Conservation (phyloP, 92 coral and sea anemone species). For the Porites lobata region DNA sequence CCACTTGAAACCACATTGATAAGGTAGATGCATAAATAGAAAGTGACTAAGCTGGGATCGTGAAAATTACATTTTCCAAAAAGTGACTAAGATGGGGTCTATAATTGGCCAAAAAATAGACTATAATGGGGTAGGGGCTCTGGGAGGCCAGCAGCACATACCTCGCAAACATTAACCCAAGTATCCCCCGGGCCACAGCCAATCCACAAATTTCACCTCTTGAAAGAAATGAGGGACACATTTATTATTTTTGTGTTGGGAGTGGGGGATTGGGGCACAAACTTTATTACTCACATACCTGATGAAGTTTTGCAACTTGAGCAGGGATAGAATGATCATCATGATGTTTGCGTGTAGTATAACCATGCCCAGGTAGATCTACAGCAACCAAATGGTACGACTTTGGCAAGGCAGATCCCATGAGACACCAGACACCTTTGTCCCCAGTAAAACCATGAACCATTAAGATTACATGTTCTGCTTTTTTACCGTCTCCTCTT, state of each 20-base stretch:
- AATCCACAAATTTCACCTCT: background rate
- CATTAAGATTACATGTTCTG: conserved; percentile 67
- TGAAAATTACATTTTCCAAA: no score
- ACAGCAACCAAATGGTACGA: conserved; percentile 81
- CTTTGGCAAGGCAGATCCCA: conserved; percentile 76
- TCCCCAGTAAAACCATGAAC: conserved; percentile 93
- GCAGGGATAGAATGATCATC: conserved; percentile 85
- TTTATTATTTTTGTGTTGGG: background rate
- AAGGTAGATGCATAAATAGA: no score
- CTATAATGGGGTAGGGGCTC: no score
- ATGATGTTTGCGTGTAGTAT: conserved; percentile 85
- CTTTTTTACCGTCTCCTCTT: conserved; percentile 61
- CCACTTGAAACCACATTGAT: no score
- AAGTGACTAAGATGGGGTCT: no score
- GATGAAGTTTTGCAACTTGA: conserved; percentile 86
- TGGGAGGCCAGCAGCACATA: no score
- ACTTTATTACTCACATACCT: conserved; percentile 57
- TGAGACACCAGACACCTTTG: conserved; percentile 83
- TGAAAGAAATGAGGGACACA: background rate
- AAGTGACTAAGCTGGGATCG: no score
- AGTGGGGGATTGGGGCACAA: no score
- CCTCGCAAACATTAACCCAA: no score
- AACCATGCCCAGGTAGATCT: conserved; percentile 98
- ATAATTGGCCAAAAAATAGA: no score
- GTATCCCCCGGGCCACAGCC: no score